Evolutionary conservation across 37 sponge, comb jelly and placozoan genomes (phyloP), one percentile per base, ranked within the genome.

Genomic region (Dysidea cf. avara): DNA sequence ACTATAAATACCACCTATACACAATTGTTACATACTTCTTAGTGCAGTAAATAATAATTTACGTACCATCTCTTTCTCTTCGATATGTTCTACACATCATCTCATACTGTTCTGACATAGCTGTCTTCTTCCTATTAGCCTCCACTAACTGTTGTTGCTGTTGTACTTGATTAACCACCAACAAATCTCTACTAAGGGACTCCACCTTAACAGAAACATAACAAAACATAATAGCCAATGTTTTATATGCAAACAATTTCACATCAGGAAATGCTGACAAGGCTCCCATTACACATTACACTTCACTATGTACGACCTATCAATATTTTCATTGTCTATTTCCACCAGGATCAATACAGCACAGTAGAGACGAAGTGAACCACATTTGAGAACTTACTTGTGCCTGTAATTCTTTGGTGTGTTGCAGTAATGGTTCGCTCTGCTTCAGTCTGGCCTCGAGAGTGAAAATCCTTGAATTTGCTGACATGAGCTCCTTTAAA

Each of bases 311-410:
- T n/a, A n/a, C n/a, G n/a, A n/a, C n/a, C n/a, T n/a, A n/a, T n/a
- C n/a, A n/a, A 50, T 58, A 56, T 85, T 77, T 38, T 75, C 63
- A 24, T 76, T 81, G 40, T 80, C 56, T 38, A 80, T 46, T 55
- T 83, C 85, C 20, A 81, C 85, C 1, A 89, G 37, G 3, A 80
- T 59, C 26, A 85, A 72, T n/a, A n/a, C 7, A 73, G 55, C 67
- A 80, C 85, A 22, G 53, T 39, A 49, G 67, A 46, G 32, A 89
- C 70, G 0, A 24, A 30, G 4, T 16, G 37, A 50, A 64, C 49
- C 66, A 53, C 48, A 0, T 43, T 39, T n/a, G 72, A 54, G n/a
- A 28, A 22, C 59, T n/a, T 13, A 72, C 72, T 40, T 87, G 74
- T 0, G 14, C 50, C 50, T 76, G 62, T 32, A 87, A 54, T 22